Base-by-base conservation (phyloP, 2,888 invertebrate species). In the Heliconius ismenius region DNA sequence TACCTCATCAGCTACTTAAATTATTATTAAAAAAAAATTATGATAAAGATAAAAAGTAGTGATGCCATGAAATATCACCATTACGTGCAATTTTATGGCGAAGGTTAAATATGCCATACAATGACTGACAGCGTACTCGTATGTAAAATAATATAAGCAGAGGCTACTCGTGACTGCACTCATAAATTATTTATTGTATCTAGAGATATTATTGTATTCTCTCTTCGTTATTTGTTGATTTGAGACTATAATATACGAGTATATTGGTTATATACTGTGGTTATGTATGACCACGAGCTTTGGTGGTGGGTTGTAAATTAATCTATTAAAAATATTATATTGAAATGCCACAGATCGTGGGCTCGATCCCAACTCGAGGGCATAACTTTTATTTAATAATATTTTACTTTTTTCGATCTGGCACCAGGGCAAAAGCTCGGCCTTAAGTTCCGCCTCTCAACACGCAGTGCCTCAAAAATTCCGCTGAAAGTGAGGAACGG, bases 61-160 rank as follows among this genome's bases (percentile, higher is more conserved):
- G 60, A 18, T 32, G n/a, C 9, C 26, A 18, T 60, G 26, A 73
- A 62, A 39, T 43, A 43, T 60, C 11, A 18, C 39, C 24, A 62
- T 73, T 73, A 73, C 43, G 39, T 39, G 62, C 39, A 36, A 62
- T 73, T 73, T 73, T 73, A 73, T 62, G 62, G 39, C 62, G 73
- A 73, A 60, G 73, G 62, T 39, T 73, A 62, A 73, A 69, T 26
- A 39, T 54, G 54, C 69, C 65, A 28, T 67, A 63, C 26, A 70
- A 54, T 65, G n/a, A 69, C 49, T 43, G 39, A 39, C 39, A 62
- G 39, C 32, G 32, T 32, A 32, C 32, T 32, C 28, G 74, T 69
- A 63, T 54, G 39, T 32, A 49, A 75, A 69, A 75, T 70, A 62
- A 32, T 21, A 32, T 32, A 32, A 32, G 32, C 39, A 67, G 18